phyloP scores from a whole-genome alignment of 2,888 invertebrate genomes.

The Marronus borbonicus region DNA sequence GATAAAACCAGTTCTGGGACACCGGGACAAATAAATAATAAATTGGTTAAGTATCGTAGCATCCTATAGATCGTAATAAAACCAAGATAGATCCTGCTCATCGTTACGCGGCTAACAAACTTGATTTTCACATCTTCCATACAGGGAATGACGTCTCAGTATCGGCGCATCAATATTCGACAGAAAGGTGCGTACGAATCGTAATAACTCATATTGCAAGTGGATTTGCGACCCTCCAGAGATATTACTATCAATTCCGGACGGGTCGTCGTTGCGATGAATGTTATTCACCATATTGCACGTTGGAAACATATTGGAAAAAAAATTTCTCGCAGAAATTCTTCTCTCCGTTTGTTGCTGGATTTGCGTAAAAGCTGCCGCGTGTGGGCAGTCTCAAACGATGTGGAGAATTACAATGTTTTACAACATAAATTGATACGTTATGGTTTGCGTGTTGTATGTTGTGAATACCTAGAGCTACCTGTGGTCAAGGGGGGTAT shows the following conservation, averaged over 20 bases:
- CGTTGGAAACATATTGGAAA: constrained; percentile 24
- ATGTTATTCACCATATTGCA: constrained; percentile 26
- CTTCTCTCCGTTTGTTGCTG: not conserved
- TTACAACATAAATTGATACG: constrained; percentile 25
- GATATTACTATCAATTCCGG: constrained; percentile 37
- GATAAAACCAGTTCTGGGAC: too few relatives aligned
- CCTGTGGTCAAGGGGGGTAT: constrained; percentile 26
- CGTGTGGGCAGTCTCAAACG: not conserved
- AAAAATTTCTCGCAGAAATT: constrained; percentile 32
- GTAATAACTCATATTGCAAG: constrained; percentile 38
- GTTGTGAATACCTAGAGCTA: not conserved
- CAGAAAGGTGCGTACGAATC: constrained; percentile 6
- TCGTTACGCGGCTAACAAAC: too few relatives aligned
- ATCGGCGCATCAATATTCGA: not conserved
- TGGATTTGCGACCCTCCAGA: constrained; percentile 30
- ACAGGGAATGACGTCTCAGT: not conserved
- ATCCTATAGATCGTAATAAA: too few relatives aligned
- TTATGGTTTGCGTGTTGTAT: not conserved
- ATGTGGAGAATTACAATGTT: not conserved
- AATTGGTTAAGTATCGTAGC: too few relatives aligned
- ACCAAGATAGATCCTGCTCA: too few relatives aligned
- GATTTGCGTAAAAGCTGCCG: not conserved
- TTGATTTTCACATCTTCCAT: too few relatives aligned
- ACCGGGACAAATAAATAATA: too few relatives aligned
- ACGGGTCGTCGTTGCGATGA: not conserved